phyloP scores from a whole-genome alignment of 2,797 vertebrate species.

The Oryzias dopingdopingensis region DNA sequence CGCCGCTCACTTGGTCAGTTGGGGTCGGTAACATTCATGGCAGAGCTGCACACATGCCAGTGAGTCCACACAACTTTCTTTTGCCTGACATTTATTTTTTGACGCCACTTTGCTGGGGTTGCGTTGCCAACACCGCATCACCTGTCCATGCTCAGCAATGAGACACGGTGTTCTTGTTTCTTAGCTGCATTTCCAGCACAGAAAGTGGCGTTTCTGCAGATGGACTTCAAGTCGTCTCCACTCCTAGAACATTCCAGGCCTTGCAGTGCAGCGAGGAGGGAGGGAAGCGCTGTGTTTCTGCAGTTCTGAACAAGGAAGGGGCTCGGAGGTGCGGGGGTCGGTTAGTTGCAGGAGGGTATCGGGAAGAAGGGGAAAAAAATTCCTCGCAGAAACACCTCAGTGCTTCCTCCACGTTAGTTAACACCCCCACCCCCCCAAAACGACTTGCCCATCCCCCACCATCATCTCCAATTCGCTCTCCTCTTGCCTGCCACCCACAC shows the following conservation, averaged over 20 bases:
- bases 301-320: slow-evolving; percentile 65
- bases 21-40: no score
- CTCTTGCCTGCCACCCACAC: slow-evolving; percentile 59
- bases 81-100: slow-evolving; percentile 20
- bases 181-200: slow-evolving; percentile 1
- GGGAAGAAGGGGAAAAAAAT: slow-evolving; percentile 74
- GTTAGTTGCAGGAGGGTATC: slow-evolving; percentile 49
- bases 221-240: slow-evolving; percentile 66
- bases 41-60: slow-evolving; percentile 1
- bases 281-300: slow-evolving; percentile 58
- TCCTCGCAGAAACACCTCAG: slow-evolving; percentile 79
- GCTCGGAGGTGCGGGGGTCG: slow-evolving; percentile 63
- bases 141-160: slow-evolving; percentile 15
- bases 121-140: slow-evolving; percentile 10
- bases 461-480: slow-evolving; percentile 49
- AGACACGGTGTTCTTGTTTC: not conserved
- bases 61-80: slow-evolving; percentile 36
- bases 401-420: slow-evolving; percentile 75
- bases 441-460: slow-evolving; percentile 75
- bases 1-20: slow-evolving; percentile 30
- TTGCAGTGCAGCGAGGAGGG: slow-evolving; percentile 60
- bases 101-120: no score
- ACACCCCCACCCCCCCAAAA: slow-evolving; percentile 68
- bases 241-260: slow-evolving; percentile 80
- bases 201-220: slow-evolving; percentile 11